Evolutionary conservation across 2,888 invertebrate species (phyloP), one percentile per base, ranked within the genome.

Genomic region (Folsomia candida): DNA sequence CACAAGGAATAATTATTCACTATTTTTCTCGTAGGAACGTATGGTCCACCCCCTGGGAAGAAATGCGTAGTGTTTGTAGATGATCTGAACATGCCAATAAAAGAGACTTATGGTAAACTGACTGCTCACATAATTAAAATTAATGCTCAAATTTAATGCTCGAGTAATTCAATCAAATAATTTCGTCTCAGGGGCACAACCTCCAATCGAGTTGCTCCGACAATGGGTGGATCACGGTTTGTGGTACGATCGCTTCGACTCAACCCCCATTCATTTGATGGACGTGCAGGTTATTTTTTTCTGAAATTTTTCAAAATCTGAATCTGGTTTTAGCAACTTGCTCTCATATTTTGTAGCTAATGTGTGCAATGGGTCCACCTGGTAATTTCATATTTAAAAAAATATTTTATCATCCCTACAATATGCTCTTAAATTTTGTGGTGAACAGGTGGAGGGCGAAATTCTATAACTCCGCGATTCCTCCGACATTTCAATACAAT

Each of bases 31-130:
- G 37, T 71, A 88, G 91, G 97, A 1, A 92, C 95, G 18, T 97
- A 87, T 82, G 97, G 97, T 0, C 96, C 97, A 0, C 94, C 95
- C 0, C 87, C 95, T 63, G 94, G 94, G 2, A 96, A 94, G 82
- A 89, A 89, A 80, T 89, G 91, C 83, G 90, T 97, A 18, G 89
- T 96, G 61, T 97, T 97, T 82, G 93, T 97, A 47, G 97, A 97
- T 81, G 97, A 97, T 82, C 89, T 97, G n/a, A 94, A 94, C 81
- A 94, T 97, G 94, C 97, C 97, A 0, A 85, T 91, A 80, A 89
- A 91, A 68, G 94, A 94, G 84, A 88, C 88, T 1, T 62, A 62
- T 27, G 62, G 57, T 57, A 9, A 51, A 4, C 54, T 3, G n/a
- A n/a, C 1, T 24, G 93, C 95, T 0, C 95, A 96, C 29, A 29